These are phyloP conservation scores for Dynastes maya DNA, from an alignment of 2,888 invertebrate species.

Conservation along the genomic window DNA sequence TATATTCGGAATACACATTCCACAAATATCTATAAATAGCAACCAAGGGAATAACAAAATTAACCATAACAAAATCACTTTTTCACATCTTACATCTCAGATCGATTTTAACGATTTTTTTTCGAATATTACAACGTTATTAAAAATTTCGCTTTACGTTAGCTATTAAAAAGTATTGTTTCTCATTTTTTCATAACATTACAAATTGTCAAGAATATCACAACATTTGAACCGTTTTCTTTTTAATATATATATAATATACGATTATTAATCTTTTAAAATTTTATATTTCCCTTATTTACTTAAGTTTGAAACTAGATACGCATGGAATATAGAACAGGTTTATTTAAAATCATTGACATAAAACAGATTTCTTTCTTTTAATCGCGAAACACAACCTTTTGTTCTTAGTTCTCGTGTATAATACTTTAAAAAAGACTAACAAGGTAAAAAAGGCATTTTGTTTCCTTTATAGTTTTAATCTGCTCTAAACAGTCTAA, in stretches of 20 bases:
- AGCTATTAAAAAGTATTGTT: neutral
- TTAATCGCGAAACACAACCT: constrained; percentile 5
- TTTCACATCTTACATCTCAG: too few relatives aligned
- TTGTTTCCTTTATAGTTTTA: neutral
- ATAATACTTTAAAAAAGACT: neutral
- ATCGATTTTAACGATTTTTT: neutral
- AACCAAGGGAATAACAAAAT: too few relatives aligned
- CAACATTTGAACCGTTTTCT: constrained; percentile 58
- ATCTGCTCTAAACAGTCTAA: neutral
- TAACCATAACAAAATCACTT: too few relatives aligned
- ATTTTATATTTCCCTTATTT: constrained; percentile 22
- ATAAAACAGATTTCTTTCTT: neutral
- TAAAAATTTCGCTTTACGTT: constrained; percentile 56
- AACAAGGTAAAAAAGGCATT: neutral
- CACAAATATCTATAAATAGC: too few relatives aligned
- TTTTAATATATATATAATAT: neutral
- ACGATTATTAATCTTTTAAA: constrained; percentile 5
- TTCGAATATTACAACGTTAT: constrained; percentile 47
- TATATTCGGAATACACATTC: too few relatives aligned
- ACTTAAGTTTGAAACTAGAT: neutral
- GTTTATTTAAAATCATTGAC: too few relatives aligned
- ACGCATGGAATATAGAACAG: neutral
- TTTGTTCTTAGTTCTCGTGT: neutral
- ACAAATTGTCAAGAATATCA: constrained; percentile 68
- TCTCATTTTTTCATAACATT: constrained; percentile 47